phyloP scores from a whole-genome alignment of 64 coral and sea anemone species.

The Hydrozoanthus tunicans region DNA sequence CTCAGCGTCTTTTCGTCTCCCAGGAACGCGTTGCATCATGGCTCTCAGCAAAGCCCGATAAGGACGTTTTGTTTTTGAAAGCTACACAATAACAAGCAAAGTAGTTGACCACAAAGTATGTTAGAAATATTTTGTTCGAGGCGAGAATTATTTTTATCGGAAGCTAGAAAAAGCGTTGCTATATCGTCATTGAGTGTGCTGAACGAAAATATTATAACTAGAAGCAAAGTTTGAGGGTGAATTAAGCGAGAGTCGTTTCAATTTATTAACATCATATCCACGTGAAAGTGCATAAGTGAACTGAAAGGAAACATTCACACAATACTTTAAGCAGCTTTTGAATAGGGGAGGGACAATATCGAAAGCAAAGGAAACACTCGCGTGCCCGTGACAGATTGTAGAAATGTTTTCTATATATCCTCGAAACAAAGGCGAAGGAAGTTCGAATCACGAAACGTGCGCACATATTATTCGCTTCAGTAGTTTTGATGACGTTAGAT shows the following conservation, averaged over 20 bases:
- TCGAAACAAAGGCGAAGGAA: constrained; percentile 51
- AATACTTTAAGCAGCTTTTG: constrained; percentile 4
- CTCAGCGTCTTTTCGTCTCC: constrained; percentile 31
- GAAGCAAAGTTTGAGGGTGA: constrained; percentile 3
- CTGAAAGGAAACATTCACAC: constrained; percentile 8
- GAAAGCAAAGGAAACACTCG: constrained; percentile 21
- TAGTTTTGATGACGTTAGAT: constrained; percentile 54
- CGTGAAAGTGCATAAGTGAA: background rate
- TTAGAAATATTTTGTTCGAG: constrained; percentile 14
- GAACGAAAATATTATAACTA: background rate
- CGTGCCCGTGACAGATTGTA: constrained; percentile 16
- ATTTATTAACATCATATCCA: constrained; percentile 27
- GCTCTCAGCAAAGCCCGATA: constrained; percentile 29
- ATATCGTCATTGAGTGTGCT: constrained; percentile 3
- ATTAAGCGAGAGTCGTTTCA: constrained; percentile 22
- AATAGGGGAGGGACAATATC: constrained; percentile 15
- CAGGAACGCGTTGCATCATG: constrained; percentile 63
- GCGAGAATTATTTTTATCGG: constrained; percentile 1
- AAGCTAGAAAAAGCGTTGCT: background rate
- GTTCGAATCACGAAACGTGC: constrained; percentile 51
- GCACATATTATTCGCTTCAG: constrained; percentile 1
- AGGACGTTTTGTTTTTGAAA: constrained; percentile 51
- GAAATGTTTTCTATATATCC: constrained; percentile 29
- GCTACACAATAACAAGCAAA: constrained; percentile 37
- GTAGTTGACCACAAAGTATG: constrained; percentile 59